Conservation (phyloP, 2,888 invertebrate species). For the Volucella zonaria region DNA sequence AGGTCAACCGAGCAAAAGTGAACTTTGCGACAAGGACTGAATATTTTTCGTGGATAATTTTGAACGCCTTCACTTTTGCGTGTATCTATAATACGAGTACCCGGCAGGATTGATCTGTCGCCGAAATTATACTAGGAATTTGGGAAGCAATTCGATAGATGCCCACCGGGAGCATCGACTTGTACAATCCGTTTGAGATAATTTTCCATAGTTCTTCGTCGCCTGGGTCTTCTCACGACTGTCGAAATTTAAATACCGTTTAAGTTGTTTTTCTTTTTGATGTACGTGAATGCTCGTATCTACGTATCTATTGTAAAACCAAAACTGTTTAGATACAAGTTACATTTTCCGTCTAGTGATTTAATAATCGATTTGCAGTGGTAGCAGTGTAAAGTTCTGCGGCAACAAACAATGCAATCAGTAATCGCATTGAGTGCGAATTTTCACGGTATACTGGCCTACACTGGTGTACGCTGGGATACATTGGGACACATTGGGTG, state of each 20-base stretch:
- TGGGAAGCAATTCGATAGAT: constrained; percentile 51
- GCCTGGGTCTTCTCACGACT: constrained; percentile 73
- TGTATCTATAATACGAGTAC: constrained; percentile 38
- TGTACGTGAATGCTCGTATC: constrained; percentile 26
- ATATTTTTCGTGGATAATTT: constrained; percentile 65
- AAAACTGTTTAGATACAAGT: constrained; percentile 38
- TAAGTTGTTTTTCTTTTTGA: constrained; percentile 53
- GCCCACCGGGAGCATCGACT: constrained; percentile 45
- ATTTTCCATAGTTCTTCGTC: constrained; percentile 62
- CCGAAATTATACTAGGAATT: constrained; percentile 41
- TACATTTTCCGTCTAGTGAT: constrained; percentile 49
- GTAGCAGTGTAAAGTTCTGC: constrained; percentile 55
- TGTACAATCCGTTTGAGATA: constrained; percentile 53
- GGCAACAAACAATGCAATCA: constrained; percentile 68
- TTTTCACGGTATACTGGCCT: constrained; percentile 61
- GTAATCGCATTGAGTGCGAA: constrained; percentile 66
- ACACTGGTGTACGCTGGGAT: too few relatives aligned
- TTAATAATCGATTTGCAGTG: constrained; percentile 71
- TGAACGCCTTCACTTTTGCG: constrained; percentile 70
- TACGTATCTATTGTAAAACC: constrained; percentile 11
- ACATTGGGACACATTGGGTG: constrained; percentile 6
- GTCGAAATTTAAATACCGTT: constrained; percentile 69
- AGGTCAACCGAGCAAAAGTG: constrained; percentile 71
- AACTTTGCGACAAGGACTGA: constrained; percentile 51
- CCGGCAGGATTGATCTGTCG: constrained; percentile 39